phyloP scores from a whole-genome alignment of 2,113 vertebrate species.

The Halichoerus grypus region DNA sequence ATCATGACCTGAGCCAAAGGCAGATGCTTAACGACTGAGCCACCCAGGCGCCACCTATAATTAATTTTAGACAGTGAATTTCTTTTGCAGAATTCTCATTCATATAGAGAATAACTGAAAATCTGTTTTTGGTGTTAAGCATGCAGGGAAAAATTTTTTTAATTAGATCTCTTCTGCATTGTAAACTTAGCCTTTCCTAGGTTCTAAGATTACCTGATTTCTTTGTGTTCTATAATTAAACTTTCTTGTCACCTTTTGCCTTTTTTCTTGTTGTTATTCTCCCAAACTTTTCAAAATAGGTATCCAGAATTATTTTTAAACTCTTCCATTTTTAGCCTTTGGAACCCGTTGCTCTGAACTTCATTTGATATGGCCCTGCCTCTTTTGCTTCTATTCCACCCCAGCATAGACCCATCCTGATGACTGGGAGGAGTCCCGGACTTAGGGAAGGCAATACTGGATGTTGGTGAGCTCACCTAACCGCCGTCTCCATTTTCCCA shows the following conservation, averaged over 20 bases:
- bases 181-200: background rate
- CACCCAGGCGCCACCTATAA: background rate
- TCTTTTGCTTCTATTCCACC: background rate
- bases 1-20: no score
- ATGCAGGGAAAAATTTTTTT: background rate
- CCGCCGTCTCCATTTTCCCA: background rate
- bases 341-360: background rate
- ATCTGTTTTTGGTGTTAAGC: constrained; percentile 29
- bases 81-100: constrained; percentile 52
- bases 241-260: background rate
- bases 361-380: background rate
- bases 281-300: background rate
- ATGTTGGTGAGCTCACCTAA: background rate
- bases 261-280: background rate
- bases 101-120: constrained; percentile 5
- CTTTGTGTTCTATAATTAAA: background rate
- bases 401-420: background rate
- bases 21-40: no score
- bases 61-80: constrained; percentile 52
- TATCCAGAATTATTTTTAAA: background rate
- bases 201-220: constrained; percentile 23
- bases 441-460: background rate
- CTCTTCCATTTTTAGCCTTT: background rate
- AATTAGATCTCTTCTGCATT: background rate
- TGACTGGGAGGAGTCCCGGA: background rate